These are phyloP conservation scores for Peribatodes rhomboidaria DNA, from an alignment of 2,888 invertebrate genomes.

Conservation along the genomic window DNA sequence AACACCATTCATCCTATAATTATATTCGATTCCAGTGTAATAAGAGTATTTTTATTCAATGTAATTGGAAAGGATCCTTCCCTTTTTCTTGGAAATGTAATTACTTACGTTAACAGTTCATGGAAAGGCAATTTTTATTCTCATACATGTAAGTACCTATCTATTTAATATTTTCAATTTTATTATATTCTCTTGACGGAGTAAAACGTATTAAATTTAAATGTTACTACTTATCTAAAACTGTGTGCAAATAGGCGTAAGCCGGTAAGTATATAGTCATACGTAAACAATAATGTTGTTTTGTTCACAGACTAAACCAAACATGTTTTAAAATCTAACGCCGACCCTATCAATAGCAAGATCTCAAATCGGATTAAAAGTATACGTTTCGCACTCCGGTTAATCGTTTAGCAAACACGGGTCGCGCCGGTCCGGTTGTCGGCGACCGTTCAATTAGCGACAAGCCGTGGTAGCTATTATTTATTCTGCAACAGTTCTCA, in stretches of 20 bases:
- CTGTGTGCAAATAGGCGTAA: no score
- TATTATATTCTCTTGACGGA: no score
- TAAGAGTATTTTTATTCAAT: not conserved
- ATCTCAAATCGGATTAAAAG: conserved; percentile 56
- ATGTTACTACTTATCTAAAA: no score
- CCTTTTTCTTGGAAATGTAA: conserved; percentile 19
- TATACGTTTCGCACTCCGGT: conserved; percentile 52
- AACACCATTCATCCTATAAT: conserved; percentile 6
- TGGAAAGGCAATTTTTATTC: not conserved
- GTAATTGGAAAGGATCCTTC: conserved; percentile 3
- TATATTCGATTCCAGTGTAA: conserved; percentile 5
- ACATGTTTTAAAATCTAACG: conserved; percentile 3
- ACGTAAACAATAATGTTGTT: not conserved
- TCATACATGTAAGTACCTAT: not conserved
- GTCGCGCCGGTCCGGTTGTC: conserved; percentile 59
- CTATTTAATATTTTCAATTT: not conserved
- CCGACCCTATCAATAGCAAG: conserved; percentile 16
- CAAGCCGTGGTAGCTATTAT: conserved; percentile 39
- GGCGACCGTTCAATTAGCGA: conserved; percentile 78
- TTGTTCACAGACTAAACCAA: not conserved
- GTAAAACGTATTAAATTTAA: no score
- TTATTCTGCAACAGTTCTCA: conserved; percentile 51
- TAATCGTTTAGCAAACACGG: conserved; percentile 73
- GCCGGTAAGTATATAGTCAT: no score
- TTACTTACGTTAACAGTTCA: not conserved